Percentiles rank a stretch among this genome's conserved stretches.
Conservation (phyloP, 2,113 vertebrate genomes). For the Hydrochoerus hydrochaeris region DNA sequence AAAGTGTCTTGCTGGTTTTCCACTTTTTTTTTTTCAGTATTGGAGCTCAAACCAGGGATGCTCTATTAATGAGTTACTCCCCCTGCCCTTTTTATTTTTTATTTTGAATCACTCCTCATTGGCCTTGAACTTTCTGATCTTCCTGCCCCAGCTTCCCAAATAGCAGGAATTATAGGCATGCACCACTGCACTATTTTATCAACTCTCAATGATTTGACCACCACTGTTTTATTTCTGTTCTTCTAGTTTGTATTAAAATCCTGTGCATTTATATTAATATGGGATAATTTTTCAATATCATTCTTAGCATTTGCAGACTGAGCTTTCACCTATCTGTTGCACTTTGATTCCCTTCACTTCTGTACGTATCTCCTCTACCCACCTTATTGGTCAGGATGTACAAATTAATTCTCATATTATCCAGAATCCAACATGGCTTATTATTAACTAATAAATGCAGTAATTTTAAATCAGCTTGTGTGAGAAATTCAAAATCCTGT, state of each 20-base stretch:
- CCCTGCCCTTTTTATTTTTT: background rate
- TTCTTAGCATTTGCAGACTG: background rate
- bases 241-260: slow-evolving; percentile 15
- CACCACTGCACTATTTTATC: background rate
- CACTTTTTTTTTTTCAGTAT: background rate
- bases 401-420: background rate
- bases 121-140: background rate
- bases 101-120: background rate
- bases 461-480: background rate
- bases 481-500: background rate
- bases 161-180: background rate
- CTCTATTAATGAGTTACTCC: background rate
- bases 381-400: background rate
- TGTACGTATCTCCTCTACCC: background rate
- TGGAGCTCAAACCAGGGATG: background rate
- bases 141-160: background rate
- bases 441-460: background rate
- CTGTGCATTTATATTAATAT: background rate
- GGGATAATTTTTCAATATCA: background rate
- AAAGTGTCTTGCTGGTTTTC: background rate
- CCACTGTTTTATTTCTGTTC: background rate
- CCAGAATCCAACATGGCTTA: background rate
- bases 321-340: background rate
- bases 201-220: background rate
- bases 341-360: slow-evolving; percentile 11